Evolutionary conservation across 2,113 vertebrate species (phyloP), one percentile per base, ranked within the genome.

Genomic region (Oenanthe melanoleuca): DNA sequence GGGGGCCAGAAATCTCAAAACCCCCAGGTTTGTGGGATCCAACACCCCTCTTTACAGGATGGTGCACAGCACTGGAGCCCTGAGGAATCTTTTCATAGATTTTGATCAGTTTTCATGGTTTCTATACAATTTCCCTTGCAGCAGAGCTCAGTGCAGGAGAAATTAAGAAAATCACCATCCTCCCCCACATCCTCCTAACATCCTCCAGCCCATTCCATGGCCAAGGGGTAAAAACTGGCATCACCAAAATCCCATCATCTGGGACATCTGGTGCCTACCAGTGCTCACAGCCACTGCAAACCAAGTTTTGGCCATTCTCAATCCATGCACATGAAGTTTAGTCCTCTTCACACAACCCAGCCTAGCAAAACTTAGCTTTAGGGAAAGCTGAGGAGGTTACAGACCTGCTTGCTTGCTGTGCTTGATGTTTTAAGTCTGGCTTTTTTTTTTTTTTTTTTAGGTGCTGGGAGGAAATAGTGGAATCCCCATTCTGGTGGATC

Each of bases 391-490:
- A 73, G 52, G 53, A 70, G 34, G 38, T 66, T 57, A 6, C 50
- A 33, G 10, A 38, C 16, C 45, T 89, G 11, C 42, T 86, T 71
- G 14, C 31, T 80, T 73, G 42, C 52, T 64, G 50, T 59, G 8
- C 38, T 69, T 47, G 29, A 20, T 44, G 56, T 53, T 92, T 95
- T 50, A 93, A 89, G 53, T 49, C 56, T 77, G 57, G 12, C 79
- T 94, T 96, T 92, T 40, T 89, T 47, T 11, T 47, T 47, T 89
- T 95, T 67, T 96, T 95, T 50, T 94, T 70, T 96, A 99, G 99
- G 93, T 99, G 99, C 97, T 99, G 99, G 99, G 95, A 99, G 98
- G 94, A 99, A 85, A 94, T 96, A 75, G 98, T 99, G 81, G 89
- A 98, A 45, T 98, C 98, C 83, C 72, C 93, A 4, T 94, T 98